Conservation (phyloP, 2,888 invertebrate genomes). For the Chesias legatella region DNA sequence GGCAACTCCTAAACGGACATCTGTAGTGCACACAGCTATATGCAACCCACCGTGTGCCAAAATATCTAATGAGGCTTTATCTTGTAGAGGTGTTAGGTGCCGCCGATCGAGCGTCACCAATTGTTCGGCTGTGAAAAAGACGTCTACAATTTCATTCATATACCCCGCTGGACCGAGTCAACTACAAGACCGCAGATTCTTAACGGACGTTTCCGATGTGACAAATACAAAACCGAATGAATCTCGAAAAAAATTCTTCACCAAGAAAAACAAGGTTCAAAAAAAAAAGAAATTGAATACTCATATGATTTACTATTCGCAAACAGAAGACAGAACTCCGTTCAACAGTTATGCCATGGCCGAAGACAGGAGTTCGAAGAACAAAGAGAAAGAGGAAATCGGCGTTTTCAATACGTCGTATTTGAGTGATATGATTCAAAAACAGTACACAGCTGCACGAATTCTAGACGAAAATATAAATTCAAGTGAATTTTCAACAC, state of each 20-base stretch:
- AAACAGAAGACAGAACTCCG: slow-evolving; percentile 14
- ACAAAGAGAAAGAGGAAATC: slow-evolving; percentile 4
- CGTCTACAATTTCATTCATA: slow-evolving; percentile 5
- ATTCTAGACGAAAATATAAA: slow-evolving; percentile 40
- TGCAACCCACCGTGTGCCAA: slow-evolving; percentile 5
- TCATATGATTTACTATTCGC: slow-evolving; percentile 22
- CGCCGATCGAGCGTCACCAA: not conserved
- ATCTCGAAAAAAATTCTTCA: slow-evolving; percentile 12
- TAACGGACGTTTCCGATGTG: slow-evolving; percentile 5
- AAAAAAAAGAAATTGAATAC: slow-evolving; percentile 19
- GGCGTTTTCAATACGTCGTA: slow-evolving; percentile 30
- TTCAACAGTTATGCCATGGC: slow-evolving; percentile 11
- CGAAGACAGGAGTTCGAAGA: slow-evolving; percentile 10
- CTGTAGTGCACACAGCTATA: slow-evolving; percentile 11
- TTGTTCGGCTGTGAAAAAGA: slow-evolving; percentile 1
- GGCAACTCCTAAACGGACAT: not conserved
- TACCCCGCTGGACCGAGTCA: not conserved
- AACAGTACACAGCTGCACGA: slow-evolving; percentile 46
- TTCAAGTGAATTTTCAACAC: slow-evolving; percentile 52
- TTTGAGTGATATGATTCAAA: slow-evolving; percentile 44
- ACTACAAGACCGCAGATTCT: not conserved
- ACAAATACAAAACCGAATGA: slow-evolving; percentile 7
- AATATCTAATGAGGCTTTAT: slow-evolving; percentile 2
- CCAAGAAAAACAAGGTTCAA: slow-evolving; percentile 13
- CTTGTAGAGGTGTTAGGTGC: slow-evolving; percentile 1